Evolutionary conservation across 1,140 invertebrate species (phyloP).

Genomic region (Heliconius nattereri): DNA sequence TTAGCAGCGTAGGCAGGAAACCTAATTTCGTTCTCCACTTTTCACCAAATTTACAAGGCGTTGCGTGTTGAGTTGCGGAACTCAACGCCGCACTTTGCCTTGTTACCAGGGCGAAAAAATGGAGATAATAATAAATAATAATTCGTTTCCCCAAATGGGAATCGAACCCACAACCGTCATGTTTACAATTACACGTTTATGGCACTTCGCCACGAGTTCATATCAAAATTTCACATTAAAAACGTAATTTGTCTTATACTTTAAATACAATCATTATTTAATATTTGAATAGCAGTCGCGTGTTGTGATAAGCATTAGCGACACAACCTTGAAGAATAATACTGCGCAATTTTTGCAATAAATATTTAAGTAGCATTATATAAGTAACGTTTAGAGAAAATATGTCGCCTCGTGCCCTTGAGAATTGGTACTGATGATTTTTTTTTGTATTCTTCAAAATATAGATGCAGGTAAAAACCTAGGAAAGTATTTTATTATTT

Average conservation of each 20-base stretch:
- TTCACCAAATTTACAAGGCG: too few relatives aligned
- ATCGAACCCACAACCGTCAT: too few relatives aligned
- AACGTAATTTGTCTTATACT: not conserved
- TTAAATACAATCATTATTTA: not conserved
- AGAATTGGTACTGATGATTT: not conserved
- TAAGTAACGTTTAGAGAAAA: not conserved
- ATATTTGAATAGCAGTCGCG: not conserved
- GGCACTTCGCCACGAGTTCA: not conserved
- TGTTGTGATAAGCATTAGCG: constrained; percentile 12
- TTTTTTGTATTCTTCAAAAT: not conserved
- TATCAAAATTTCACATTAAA: not conserved
- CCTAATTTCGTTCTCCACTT: too few relatives aligned
- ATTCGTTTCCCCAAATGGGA: too few relatives aligned
- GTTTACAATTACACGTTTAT: too few relatives aligned
- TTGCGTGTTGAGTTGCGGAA: too few relatives aligned
- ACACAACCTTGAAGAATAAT: constrained; percentile 14
- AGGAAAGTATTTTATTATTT: not conserved
- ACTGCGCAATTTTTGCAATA: constrained; percentile 20
- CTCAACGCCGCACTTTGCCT: too few relatives aligned
- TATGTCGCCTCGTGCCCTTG: not conserved
- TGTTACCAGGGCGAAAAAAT: too few relatives aligned
- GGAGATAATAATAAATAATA: too few relatives aligned
- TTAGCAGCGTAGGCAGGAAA: too few relatives aligned
- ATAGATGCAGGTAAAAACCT: not conserved
- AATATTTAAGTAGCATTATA: constrained; percentile 17